Evolutionary conservation across 2,797 vertebrate genomes (phyloP).

Genomic region (Pangasius djambal): DNA sequence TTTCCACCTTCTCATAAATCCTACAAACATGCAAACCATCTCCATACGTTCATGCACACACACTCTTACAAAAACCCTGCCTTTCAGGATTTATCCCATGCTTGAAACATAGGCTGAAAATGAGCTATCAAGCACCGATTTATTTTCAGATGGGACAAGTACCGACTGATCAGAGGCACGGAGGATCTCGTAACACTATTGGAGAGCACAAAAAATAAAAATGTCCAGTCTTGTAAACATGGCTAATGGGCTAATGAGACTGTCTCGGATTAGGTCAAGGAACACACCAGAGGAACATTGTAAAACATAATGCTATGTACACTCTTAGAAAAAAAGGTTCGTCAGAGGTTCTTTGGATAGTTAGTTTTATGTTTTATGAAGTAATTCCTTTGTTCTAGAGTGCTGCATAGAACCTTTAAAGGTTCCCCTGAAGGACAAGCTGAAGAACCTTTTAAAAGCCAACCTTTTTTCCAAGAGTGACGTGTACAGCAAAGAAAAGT

Average conservation of each 20-base stretch:
- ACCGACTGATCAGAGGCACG: neutral
- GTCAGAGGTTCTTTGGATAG: slow-evolving; percentile 3
- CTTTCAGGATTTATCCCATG: neutral
- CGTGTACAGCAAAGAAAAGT: neutral
- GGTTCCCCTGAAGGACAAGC: neutral
- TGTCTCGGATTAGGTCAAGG: neutral
- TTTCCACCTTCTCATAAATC: slow-evolving; percentile 48
- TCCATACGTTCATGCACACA: slow-evolving; percentile 56
- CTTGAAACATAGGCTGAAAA: slow-evolving; percentile 1
- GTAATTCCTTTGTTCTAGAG: neutral
- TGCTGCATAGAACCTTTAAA: neutral
- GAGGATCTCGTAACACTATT: neutral
- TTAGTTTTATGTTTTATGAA: neutral
- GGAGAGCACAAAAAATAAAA: neutral
- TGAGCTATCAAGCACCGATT: neutral
- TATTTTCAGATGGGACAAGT: neutral
- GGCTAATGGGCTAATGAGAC: neutral
- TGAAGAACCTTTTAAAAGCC: neutral
- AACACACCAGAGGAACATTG: neutral
- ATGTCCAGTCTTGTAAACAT: neutral
- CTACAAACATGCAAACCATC: slow-evolving; percentile 66
- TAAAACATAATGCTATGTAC: neutral
- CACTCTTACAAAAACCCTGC: neutral
- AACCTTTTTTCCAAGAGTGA: neutral
- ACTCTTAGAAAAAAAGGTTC: neutral